A percentile compares a stretch with the other conserved stretches of the same genome.
phyloP scores from a whole-genome alignment of 2,888 invertebrate species.

The Ophraella communa region DNA sequence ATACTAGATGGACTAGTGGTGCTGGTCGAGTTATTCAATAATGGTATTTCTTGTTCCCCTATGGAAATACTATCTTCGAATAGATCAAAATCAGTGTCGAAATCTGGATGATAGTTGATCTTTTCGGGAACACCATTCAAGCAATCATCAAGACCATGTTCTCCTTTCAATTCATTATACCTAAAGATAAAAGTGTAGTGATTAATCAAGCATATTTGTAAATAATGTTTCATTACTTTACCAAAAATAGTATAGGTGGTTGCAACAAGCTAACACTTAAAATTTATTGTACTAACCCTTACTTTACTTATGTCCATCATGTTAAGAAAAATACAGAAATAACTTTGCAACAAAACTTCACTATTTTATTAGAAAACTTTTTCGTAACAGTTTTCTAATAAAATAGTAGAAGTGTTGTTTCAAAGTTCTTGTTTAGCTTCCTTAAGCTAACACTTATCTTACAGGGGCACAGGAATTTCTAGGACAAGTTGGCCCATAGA shows the following conservation, averaged over 20 bases:
- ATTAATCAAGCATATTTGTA: background rate
- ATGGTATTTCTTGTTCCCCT: background rate
- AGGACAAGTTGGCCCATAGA: too few relatives aligned
- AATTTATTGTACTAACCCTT: too few relatives aligned
- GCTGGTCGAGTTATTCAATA: background rate
- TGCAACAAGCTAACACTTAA: too few relatives aligned
- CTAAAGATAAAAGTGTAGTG: background rate
- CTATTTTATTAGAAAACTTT: too few relatives aligned
- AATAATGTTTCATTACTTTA: background rate
- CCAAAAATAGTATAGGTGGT: background rate
- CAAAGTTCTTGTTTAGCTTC: too few relatives aligned
- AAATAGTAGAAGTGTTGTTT: too few relatives aligned
- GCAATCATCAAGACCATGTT: slow-evolving; percentile 36
- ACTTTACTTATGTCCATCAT: too few relatives aligned
- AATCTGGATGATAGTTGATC: slow-evolving; percentile 16
- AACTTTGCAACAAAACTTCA: too few relatives aligned
- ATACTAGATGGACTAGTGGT: slow-evolving; percentile 17
- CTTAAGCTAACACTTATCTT: too few relatives aligned
- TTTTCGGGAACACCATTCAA: slow-evolving; percentile 35
- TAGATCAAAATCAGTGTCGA: slow-evolving; percentile 35
- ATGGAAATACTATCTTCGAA: slow-evolving; percentile 20
- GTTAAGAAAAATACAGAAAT: too few relatives aligned
- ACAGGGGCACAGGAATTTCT: too few relatives aligned
- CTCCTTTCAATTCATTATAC: slow-evolving; percentile 16
- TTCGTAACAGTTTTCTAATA: too few relatives aligned